Evolutionary conservation across 2,113 vertebrate genomes (phyloP), one percentile per base, ranked within the genome.

Genomic region (Seriola quinqueradiata): DNA sequence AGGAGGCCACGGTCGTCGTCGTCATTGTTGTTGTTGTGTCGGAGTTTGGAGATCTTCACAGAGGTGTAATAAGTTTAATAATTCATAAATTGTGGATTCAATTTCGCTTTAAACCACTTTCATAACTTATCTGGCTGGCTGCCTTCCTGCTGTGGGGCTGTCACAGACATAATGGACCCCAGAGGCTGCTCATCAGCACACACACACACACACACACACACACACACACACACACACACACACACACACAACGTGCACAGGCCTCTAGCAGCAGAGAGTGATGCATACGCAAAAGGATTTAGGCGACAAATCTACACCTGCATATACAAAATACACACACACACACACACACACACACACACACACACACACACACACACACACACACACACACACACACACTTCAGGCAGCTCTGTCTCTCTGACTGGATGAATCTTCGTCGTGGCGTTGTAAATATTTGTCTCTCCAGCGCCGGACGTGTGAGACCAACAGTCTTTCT

Each of bases 11-110:
- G 28, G 28, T 28, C 28, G 28, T 28, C 28, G 2, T 28, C 28
- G 28, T 28, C 28, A 2, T 36, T 36, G 34, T 46, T 83, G 84
- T 81, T 92, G 85, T 89, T 82, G 77, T 82, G 79, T 71, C 19
- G 4, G 55, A 86, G 75, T 81, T 81, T 70, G 85, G 71, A 17
- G 36, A 82, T 80, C 71, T 61, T 77, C 81, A 81, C 78, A 67
- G 82, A 89, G 86, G 86, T 87, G 86, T 81, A 81, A 90, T 75
- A 70, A 71, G 23, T 88, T 87, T 65, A 90, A 91, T 83, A 70
- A 92, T 88, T 85, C 61, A 87, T 12, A 70, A 52, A 46, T 65
- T 86, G 74, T 80, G 79, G 63, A 79, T 90, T 82, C 17, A 71
- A 34, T 90, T 89, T 76, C 12, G 70, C 83, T 87, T 72, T 73